phyloP scores from a whole-genome alignment of 2,888 invertebrate genomes.

The Tupiocoris notatus region DNA sequence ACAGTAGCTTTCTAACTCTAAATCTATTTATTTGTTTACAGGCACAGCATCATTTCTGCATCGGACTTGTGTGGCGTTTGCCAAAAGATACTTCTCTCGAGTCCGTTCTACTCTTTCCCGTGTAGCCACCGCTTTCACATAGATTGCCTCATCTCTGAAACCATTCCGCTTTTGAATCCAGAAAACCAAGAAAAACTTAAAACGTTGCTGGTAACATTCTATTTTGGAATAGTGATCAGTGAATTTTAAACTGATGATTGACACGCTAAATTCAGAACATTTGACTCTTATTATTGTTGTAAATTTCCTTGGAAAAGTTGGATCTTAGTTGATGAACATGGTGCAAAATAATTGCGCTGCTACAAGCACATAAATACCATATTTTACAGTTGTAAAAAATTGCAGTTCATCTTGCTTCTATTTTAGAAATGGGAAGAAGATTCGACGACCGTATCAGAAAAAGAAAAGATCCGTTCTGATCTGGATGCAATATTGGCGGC shows the following conservation, averaged over 20 bases:
- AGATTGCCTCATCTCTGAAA: slow-evolving; percentile 82
- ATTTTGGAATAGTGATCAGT: too few species aligned
- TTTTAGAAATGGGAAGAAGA: slow-evolving; percentile 43
- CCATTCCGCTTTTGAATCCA: slow-evolving; percentile 64
- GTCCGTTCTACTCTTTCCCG: slow-evolving; percentile 92
- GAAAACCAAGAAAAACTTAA: slow-evolving; percentile 57
- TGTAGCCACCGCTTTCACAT: slow-evolving; percentile 94
- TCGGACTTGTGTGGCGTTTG: slow-evolving; percentile 82
- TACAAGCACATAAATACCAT: too few species aligned
- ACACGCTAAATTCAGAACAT: too few species aligned
- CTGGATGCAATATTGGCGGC: slow-evolving; percentile 86
- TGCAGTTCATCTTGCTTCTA: too few species aligned
- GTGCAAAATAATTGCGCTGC: too few species aligned
- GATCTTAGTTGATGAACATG: too few species aligned
- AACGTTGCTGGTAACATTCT: slow-evolving; percentile 55
- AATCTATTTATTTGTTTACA: slow-evolving; percentile 50
- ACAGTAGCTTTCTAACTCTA: background rate
- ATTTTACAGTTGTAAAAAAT: too few species aligned
- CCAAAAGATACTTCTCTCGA: slow-evolving; percentile 72
- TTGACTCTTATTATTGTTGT: too few species aligned
- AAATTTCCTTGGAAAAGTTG: too few species aligned
- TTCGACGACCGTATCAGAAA: slow-evolving; percentile 21
- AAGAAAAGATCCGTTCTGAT: slow-evolving; percentile 57
- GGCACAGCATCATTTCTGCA: slow-evolving; percentile 73
- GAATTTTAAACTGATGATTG: too few species aligned